Evolutionary conservation across 2,113 vertebrate genomes (phyloP).

Genomic region (Oceanodroma tethys): DNA sequence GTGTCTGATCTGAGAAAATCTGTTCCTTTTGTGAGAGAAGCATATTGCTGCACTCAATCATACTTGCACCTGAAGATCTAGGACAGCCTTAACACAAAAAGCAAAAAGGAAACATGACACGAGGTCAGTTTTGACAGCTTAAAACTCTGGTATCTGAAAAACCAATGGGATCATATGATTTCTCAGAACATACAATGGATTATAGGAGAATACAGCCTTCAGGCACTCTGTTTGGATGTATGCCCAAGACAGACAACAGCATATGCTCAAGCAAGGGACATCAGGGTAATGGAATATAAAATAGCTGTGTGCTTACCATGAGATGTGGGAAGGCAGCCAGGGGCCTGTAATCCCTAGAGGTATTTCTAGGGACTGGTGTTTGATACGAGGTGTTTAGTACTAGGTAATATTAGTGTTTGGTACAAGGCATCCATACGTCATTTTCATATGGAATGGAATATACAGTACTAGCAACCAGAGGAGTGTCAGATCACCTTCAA

Average conservation of each 20-base stretch:
- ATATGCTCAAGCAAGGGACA: slow-evolving; percentile 41
- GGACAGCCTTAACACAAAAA: neutral
- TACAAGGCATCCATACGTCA: neutral
- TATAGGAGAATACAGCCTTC: slow-evolving; percentile 13
- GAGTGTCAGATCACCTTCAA: neutral
- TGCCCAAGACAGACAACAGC: slow-evolving; percentile 44
- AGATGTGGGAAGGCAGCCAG: neutral
- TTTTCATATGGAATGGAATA: neutral
- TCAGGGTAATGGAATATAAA: slow-evolving; percentile 36
- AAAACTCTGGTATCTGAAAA: neutral
- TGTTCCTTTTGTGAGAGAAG: neutral
- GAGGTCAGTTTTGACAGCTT: slow-evolving; percentile 5
- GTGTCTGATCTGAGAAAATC: neutral
- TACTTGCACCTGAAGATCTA: slow-evolving; percentile 32
- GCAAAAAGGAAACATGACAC: neutral
- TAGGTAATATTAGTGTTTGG: neutral
- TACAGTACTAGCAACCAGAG: neutral
- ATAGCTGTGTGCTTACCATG: slow-evolving; percentile 1
- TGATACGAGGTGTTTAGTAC: neutral
- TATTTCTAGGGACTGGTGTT: neutral
- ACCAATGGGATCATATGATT: neutral
- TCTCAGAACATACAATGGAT: slow-evolving; percentile 20
- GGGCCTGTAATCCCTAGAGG: neutral
- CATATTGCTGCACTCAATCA: slow-evolving; percentile 23
- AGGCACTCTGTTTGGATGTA: slow-evolving; percentile 35